Conservation (phyloP, 2,797 vertebrate genomes). For the Luscinia megarhynchos region DNA sequence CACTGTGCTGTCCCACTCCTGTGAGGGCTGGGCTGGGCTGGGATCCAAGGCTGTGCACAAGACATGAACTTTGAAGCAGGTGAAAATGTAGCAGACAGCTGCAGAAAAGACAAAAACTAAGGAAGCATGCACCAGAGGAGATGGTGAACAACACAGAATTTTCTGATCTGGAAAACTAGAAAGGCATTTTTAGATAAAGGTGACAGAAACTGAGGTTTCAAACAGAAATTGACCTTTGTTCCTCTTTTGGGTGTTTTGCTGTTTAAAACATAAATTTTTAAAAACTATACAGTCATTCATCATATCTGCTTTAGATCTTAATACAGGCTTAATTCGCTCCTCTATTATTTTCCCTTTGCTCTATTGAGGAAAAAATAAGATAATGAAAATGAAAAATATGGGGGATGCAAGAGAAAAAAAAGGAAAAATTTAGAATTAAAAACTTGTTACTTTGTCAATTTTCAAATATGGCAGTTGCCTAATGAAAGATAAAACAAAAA, state of each 20-base stretch:
- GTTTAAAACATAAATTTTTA: not conserved
- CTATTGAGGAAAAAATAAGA: not conserved
- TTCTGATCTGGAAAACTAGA: not conserved
- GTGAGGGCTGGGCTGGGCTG: not conserved
- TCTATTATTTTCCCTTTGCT: not conserved
- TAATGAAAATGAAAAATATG: not conserved
- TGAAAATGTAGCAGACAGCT: not conserved
- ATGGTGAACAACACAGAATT: not conserved
- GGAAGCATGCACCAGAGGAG: not conserved
- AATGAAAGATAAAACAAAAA: not conserved
- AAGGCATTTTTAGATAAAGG: not conserved
- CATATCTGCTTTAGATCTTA: not conserved
- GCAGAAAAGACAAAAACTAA: not conserved
- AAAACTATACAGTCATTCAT: not conserved
- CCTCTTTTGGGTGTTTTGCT: not conserved
- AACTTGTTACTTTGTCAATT: not conserved
- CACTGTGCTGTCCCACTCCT: not conserved
- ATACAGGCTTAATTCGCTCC: not conserved
- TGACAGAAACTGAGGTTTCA: not conserved
- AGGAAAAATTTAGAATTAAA: not conserved
- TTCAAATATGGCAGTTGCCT: not conserved
- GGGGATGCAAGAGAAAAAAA: not conserved
- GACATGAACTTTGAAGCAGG: rapidly evolving
- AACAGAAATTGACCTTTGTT: not conserved
- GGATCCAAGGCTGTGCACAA: not conserved